A percentile compares a stretch with the other conserved stretches of the same genome.
Evolutionary conservation across 2,113 vertebrate genomes (phyloP).

Genomic region (Macrotis lagotis): DNA sequence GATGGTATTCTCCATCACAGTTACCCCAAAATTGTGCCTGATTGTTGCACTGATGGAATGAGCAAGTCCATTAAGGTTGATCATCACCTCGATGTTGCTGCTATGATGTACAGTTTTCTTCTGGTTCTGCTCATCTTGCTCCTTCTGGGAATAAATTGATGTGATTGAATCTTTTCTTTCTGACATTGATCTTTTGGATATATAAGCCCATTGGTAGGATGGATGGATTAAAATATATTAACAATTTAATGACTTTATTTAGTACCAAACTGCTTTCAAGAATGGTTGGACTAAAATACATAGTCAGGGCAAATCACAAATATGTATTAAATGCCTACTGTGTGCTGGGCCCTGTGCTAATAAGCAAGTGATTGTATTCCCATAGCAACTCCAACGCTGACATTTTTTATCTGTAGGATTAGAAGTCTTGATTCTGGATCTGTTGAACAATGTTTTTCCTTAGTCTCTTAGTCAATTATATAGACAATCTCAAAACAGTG

Average conservation of each 20-base stretch:
- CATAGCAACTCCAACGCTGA: background rate
- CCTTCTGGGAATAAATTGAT: background rate
- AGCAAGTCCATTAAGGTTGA: too few species aligned
- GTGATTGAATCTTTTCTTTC: background rate
- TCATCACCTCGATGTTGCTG: too few species aligned
- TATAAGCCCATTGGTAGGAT: background rate
- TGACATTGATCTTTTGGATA: background rate
- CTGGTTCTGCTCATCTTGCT: too few species aligned
- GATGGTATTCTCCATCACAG: too few species aligned
- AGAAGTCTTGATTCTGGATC: background rate
- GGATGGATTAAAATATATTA: background rate
- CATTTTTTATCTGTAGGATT: background rate
- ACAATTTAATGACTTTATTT: background rate
- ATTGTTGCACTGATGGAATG: too few species aligned
- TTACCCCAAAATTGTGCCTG: too few species aligned
- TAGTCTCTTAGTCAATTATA: background rate
- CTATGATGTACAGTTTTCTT: too few species aligned
- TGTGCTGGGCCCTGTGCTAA: background rate
- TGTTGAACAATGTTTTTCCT: background rate
- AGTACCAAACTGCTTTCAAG: background rate
- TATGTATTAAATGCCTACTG: background rate
- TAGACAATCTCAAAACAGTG: background rate
- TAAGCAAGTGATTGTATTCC: background rate
- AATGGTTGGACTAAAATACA: background rate
- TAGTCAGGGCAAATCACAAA: background rate